A percentile compares a stretch with the other conserved stretches of the same genome.
phyloP scores from a whole-genome alignment of 2,113 vertebrate genomes.

The Ptychochromis oligacanthus region DNA sequence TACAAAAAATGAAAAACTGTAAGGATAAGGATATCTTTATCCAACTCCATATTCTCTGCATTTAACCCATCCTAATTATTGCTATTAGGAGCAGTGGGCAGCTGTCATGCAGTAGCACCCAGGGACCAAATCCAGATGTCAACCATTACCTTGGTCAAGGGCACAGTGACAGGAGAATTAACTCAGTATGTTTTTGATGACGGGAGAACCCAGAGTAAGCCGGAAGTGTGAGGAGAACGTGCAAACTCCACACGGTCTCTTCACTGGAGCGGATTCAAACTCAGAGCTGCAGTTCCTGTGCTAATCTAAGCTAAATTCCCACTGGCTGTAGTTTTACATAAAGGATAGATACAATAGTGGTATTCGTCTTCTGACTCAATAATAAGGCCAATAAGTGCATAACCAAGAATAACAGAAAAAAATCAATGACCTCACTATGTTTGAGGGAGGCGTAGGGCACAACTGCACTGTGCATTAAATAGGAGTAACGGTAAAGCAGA shows the following conservation, averaged over 20 bases:
- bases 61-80: background rate
- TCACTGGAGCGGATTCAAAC: background rate
- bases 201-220: background rate
- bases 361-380: background rate
- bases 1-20: background rate
- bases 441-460: background rate
- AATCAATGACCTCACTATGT: conserved; percentile 21
- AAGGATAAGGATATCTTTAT: background rate
- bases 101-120: background rate
- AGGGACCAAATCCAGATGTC: background rate
- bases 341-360: background rate
- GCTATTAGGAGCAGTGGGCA: background rate
- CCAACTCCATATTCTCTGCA: background rate
- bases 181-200: background rate
- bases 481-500: background rate
- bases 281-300: background rate
- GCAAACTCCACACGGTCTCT: background rate
- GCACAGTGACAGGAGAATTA: background rate
- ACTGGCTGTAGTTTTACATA: background rate
- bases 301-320: background rate
- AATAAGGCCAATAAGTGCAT: background rate
- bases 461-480: background rate
- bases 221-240: background rate
- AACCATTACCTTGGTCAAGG: background rate
- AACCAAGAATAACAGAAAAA: background rate